Base-by-base conservation (phyloP, 1,140 invertebrate genomes). In the Eriosoma lanigerum region DNA sequence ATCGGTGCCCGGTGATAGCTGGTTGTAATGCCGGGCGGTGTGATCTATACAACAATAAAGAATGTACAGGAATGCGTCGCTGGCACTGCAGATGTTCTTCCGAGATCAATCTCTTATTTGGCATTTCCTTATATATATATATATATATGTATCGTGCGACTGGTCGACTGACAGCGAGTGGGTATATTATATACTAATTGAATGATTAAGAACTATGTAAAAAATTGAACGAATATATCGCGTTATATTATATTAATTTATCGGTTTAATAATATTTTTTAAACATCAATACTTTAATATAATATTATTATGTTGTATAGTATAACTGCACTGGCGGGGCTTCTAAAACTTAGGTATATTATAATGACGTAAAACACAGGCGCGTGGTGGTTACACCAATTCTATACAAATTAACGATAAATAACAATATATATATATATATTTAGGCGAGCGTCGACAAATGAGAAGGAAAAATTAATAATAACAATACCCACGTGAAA, bases 21-120 rank as follows among this genome's bases (percentile, higher is more conserved):
- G 46, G 66, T 26, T 6, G 66, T 46, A 48, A 48, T 70, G 66
- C 24, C 66, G 66, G 66, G 56, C 68, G 46, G 68, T 72, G 68
- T 72, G 68, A 72, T 72, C 24, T 29, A 29, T 72, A 72, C 68
- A 72, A 72, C 68, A 52, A 72, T 72, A 46, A 72, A 52, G 68
- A 72, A 72, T 72, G 46, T 72, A 50, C 9, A 52, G 68, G 68
- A 72, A 72, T 72, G 68, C 48, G 68, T 52, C 19, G 68, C 68
- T 52, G 68, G 68, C 46, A 52, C 48, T 29, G 68, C 68, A 68
- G 66, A 68, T 68, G 66, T 72, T 38, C 26, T 72, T n/a, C 44
- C 64, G 32, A 68, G 64, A 68, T 68, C 64, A 48, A 68, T 68
- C 38, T 68, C 64, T 48, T 68, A 44, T 48, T 68, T 48, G 64